Evolutionary conservation across 1,140 invertebrate genomes (phyloP).

Genomic region (Brachionus calyciflorus): DNA sequence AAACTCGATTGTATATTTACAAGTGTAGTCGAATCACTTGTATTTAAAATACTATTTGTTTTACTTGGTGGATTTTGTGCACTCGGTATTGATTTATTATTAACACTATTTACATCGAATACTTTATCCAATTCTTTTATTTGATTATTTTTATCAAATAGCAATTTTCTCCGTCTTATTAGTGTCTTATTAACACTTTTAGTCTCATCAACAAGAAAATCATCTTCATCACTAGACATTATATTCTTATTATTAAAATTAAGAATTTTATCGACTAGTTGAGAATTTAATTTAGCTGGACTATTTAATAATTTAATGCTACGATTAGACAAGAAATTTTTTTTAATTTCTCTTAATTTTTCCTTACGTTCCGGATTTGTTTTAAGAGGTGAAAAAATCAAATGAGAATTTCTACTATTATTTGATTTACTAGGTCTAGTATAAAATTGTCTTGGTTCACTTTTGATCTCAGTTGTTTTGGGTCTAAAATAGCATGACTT

Average conservation of each 20-base stretch:
- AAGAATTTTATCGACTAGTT: slow-evolving; percentile 12
- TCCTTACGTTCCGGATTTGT: not conserved
- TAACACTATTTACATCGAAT: not conserved
- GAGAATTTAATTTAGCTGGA: not conserved
- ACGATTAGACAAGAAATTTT: slow-evolving; percentile 4
- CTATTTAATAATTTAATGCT: not conserved
- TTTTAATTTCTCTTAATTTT: slow-evolving; percentile 12
- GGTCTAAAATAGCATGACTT: not conserved
- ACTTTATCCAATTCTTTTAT: slow-evolving; percentile 16
- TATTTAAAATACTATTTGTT: not conserved
- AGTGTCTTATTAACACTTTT: not conserved
- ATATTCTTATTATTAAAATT: slow-evolving; percentile 19
- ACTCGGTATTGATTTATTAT: slow-evolving; percentile 3
- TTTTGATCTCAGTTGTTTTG: not conserved
- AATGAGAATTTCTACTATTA: not conserved
- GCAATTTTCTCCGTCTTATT: not conserved
- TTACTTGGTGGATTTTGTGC: not conserved
- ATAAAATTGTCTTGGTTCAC: not conserved
- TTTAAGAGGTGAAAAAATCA: slow-evolving; percentile 17
- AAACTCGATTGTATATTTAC: not conserved
- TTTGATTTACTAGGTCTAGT: not conserved
- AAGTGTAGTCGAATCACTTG: too few relatives aligned
- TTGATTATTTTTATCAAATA: not conserved
- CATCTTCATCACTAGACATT: slow-evolving; percentile 30
- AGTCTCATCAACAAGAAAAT: not conserved